Evolutionary conservation across 2,113 vertebrate species (phyloP).

Genomic region (Scatophagus argus): DNA sequence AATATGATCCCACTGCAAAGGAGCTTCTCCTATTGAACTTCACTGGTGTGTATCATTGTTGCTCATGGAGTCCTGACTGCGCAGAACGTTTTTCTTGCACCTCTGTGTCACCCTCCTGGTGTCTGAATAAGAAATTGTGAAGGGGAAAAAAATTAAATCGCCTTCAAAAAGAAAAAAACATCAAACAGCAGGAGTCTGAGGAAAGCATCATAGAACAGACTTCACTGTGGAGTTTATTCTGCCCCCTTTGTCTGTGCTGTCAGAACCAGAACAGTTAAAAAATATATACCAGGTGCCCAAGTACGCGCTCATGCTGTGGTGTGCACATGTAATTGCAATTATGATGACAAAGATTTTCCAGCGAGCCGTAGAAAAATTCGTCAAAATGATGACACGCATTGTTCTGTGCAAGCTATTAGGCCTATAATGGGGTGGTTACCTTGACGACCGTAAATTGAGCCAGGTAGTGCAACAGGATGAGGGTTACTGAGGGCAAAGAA

Average conservation of each 20-base stretch:
- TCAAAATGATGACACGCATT: conserved; percentile 73
- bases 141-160: conserved; percentile 29
- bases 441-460: conserved; percentile 66
- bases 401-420: conserved; percentile 70
- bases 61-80: conserved; percentile 41
- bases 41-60: conserved; percentile 36
- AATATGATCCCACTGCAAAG: conserved; percentile 49
- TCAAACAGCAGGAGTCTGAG: conserved; percentile 54
- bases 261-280: conserved; percentile 50
- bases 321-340: conserved; percentile 69
- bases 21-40: conserved; percentile 45
- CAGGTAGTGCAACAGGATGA: conserved; percentile 49
- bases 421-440: conserved; percentile 73
- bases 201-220: conserved; percentile 27
- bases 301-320: conserved; percentile 44
- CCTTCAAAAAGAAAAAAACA: conserved; percentile 53
- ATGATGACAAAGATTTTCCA: conserved; percentile 64
- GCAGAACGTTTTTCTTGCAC: conserved; percentile 49
- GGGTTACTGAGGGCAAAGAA: conserved; percentile 42
- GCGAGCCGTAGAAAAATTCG: conserved; percentile 59
- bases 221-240: conserved; percentile 33
- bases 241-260: conserved; percentile 61
- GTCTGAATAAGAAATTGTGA: conserved; percentile 49
- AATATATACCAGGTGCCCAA: conserved; percentile 42
- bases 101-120: conserved; percentile 51